phyloP scores from a whole-genome alignment of 2,113 vertebrate species.

The Pituophis catenifer region DNA sequence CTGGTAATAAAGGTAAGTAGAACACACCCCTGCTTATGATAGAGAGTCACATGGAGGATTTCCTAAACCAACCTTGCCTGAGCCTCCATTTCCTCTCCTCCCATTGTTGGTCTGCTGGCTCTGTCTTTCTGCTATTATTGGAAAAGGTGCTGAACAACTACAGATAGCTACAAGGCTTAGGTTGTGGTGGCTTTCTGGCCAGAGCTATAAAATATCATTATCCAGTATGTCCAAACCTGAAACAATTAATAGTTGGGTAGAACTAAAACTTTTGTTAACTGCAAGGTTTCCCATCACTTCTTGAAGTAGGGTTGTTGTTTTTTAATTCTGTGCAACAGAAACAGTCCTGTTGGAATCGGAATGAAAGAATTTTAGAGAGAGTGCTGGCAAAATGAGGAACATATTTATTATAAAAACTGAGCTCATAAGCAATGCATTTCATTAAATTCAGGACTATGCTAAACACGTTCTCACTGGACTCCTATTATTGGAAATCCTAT shows the following conservation, averaged over 20 bases:
- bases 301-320: neutral
- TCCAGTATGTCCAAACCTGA: neutral
- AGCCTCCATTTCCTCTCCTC: neutral
- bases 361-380: neutral
- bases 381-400: neutral
- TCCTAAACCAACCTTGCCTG: neutral
- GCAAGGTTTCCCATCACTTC: neutral
- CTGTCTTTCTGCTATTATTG: neutral
- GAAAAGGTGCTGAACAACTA: neutral
- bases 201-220: neutral
- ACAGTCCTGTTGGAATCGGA: neutral
- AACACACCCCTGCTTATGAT: neutral
- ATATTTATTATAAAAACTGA: neutral
- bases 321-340: neutral
- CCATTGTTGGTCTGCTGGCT: neutral
- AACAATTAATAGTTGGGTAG: neutral
- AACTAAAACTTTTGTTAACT: neutral
- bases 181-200: too few relatives aligned
- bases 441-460: neutral
- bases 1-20: too few relatives aligned
- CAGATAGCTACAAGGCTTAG: neutral
- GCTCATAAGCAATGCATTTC: neutral
- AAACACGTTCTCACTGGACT: neutral
- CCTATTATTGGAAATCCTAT: neutral
- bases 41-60: neutral